A percentile compares a stretch with the other conserved stretches of the same genome.
phyloP scores from a whole-genome alignment of 2,113 vertebrate species.

The Chaetops frenatus region DNA sequence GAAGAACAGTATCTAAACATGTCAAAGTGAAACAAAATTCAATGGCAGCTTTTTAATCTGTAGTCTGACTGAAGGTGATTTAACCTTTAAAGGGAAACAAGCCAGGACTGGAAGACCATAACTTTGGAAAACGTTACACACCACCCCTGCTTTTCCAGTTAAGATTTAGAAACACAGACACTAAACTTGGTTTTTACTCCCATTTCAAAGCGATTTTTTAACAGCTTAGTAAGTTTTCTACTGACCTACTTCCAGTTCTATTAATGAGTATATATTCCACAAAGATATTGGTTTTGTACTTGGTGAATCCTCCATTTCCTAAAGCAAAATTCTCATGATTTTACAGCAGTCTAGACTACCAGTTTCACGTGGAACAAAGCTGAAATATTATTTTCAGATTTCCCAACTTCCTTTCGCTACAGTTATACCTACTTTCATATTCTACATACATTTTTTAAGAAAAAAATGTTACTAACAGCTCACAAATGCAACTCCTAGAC shows the following conservation, averaged over 20 bases:
- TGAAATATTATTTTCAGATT: background rate
- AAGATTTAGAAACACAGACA: background rate
- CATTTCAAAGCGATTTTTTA: background rate
- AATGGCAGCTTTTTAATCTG: background rate
- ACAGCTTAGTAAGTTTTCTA: background rate
- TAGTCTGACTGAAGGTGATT: background rate
- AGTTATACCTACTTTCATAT: background rate
- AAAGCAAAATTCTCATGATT: background rate
- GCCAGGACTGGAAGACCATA: background rate
- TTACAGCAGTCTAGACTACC: background rate
- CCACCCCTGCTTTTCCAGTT: accelerated
- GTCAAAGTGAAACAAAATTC: background rate
- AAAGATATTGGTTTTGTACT: background rate
- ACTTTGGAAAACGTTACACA: background rate
- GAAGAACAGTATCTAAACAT: background rate
- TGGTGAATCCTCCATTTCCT: background rate
- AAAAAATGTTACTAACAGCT: background rate
- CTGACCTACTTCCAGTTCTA: background rate
- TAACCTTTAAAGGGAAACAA: background rate
- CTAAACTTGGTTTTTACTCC: background rate
- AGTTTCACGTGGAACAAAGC: background rate
- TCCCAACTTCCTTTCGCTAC: background rate
- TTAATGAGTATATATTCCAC: background rate
- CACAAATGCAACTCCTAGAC: background rate
- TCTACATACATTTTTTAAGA: background rate